phyloP scores from a whole-genome alignment of 2,888 invertebrate species.

The Parnassius orleans region DNA sequence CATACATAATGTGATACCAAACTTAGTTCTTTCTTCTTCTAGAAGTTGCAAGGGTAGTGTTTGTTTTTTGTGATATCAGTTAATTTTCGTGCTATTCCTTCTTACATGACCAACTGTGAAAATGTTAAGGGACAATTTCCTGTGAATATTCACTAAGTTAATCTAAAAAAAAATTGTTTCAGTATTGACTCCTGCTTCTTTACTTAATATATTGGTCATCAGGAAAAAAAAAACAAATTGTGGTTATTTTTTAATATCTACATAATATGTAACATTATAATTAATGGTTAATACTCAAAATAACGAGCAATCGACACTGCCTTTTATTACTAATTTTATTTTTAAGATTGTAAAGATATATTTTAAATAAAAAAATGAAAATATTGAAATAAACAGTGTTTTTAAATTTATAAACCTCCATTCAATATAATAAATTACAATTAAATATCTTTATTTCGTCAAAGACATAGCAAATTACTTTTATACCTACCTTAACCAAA shows the following conservation, averaged over 20 bases:
- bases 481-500: too few species aligned
- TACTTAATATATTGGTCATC: too few species aligned
- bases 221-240: too few species aligned
- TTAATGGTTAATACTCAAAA: constrained; percentile 68
- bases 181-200: too few species aligned
- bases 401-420: neutral
- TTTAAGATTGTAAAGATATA: constrained; percentile 58
- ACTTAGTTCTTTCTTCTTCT: constrained; percentile 38
- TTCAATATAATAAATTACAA: neutral
- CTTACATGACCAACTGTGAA: constrained; percentile 6
- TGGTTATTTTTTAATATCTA: too few species aligned
- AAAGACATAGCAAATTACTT: too few species aligned
- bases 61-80: constrained; percentile 16
- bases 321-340: constrained; percentile 63
- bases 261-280: constrained; percentile 39
- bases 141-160: constrained; percentile 18
- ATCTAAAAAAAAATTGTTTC: too few species aligned
- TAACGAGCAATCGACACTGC: constrained; percentile 67
- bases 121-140: neutral
- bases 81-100: constrained; percentile 6
- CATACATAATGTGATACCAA: constrained; percentile 74
- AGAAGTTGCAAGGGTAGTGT: constrained; percentile 28
- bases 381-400: constrained; percentile 27
- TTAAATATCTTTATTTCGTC: too few species aligned
- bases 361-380: constrained; percentile 49